phyloP scores from a whole-genome alignment of 2,888 invertebrate species.

The Amphipyra berbera region DNA sequence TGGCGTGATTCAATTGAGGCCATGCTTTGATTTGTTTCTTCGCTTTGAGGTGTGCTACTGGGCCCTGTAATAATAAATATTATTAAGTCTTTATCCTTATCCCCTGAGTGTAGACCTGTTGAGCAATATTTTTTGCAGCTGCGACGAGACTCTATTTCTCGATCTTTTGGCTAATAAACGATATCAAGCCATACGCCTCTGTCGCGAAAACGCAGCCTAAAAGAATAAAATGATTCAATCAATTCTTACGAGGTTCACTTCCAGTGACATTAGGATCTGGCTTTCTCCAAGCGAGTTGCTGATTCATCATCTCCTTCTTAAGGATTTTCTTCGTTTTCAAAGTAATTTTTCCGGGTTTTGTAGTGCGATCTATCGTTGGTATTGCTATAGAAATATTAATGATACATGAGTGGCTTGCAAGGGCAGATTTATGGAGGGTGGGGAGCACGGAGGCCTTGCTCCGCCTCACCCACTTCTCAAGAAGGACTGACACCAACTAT shows the following conservation, averaged over 20 bases:
- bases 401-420: too few species aligned
- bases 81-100: not conserved
- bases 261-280: not conserved
- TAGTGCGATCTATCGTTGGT: not conserved
- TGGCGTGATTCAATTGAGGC: not conserved
- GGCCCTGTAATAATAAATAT: not conserved
- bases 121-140: too few species aligned
- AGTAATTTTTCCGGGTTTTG: not conserved
- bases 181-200: too few species aligned
- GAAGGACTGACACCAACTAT: too few species aligned
- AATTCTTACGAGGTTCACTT: not conserved
- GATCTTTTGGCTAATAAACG: too few species aligned
- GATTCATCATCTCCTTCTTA: not conserved
- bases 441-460: too few species aligned
- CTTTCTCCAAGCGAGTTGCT: not conserved
- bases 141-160: too few species aligned
- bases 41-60: not conserved
- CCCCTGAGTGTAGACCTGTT: too few species aligned
- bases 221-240: not conserved
- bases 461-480: too few species aligned
- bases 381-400: not conserved
- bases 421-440: too few species aligned
- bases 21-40: not conserved
- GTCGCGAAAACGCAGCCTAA: too few species aligned
- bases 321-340: not conserved